Conservation (phyloP, 1,140 invertebrate genomes). For the Hylaeus anthracinus region DNA sequence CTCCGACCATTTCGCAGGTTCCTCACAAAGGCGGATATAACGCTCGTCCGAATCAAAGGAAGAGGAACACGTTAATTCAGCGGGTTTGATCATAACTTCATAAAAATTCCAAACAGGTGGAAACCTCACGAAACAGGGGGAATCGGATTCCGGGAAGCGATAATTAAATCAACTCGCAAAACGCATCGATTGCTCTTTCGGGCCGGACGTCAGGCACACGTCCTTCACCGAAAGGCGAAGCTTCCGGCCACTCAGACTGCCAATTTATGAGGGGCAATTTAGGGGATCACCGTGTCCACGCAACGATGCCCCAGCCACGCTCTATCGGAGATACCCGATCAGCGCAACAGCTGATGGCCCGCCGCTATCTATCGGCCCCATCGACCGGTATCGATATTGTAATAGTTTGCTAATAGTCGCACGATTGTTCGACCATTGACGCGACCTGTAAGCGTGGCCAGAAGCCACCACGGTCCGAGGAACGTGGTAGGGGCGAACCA, state of each 20-base stretch:
- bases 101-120: neutral
- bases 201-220: neutral
- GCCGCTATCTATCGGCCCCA: conserved; percentile 67
- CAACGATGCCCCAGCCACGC: conserved; percentile 38
- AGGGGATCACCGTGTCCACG: conserved; percentile 50
- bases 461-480: conserved; percentile 12
- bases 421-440: conserved; percentile 69
- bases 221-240: conserved; percentile 23
- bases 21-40: too few relatives aligned
- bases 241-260: conserved; percentile 10
- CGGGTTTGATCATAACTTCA: neutral
- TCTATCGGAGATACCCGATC: conserved; percentile 67
- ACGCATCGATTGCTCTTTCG: neutral
- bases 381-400: conserved; percentile 67
- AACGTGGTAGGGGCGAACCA: conserved; percentile 10
- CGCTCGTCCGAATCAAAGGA: too few relatives aligned
- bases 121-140: neutral
- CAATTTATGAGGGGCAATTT: conserved; percentile 63
- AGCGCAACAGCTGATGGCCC: conserved; percentile 71
- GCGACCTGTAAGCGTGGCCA: conserved; percentile 50
- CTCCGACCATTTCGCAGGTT: too few relatives aligned
- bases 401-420: conserved; percentile 74
- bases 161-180: conserved; percentile 11
- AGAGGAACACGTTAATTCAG: too few relatives aligned
- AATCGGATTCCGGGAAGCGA: too few relatives aligned